Conservation (phyloP, 1,140 invertebrate genomes). For the Dufourea novaeangliae region DNA sequence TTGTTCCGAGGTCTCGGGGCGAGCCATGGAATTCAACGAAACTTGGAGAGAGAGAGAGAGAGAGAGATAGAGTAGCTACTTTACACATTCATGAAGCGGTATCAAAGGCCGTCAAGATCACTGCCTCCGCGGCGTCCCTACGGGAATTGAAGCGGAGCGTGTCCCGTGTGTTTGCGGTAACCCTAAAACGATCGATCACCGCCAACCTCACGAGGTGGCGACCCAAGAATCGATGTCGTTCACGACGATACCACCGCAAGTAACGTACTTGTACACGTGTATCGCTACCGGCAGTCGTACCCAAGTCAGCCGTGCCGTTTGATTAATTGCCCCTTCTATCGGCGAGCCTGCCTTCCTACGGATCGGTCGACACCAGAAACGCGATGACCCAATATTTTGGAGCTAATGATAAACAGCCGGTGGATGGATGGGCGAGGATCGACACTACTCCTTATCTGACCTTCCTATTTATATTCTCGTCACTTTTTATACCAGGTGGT, state of each 20-base stretch:
- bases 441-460: not conserved
- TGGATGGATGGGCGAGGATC: not conserved
- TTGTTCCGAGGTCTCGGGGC: not conserved
- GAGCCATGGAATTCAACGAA: constrained; percentile 44
- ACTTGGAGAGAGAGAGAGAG: too few species aligned
- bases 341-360: constrained; percentile 66
- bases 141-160: constrained; percentile 71
- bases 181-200: constrained; percentile 79
- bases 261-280: constrained; percentile 60
- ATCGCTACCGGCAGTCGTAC: constrained; percentile 62
- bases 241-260: constrained; percentile 58
- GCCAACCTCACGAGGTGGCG: constrained; percentile 59
- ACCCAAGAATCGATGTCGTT: constrained; percentile 72
- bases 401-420: not conserved
- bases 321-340: constrained; percentile 77
- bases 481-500: too few species aligned
- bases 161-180: constrained; percentile 78
- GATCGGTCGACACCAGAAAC: constrained; percentile 48
- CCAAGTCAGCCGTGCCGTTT: constrained; percentile 59
- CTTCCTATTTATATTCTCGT: too few species aligned
- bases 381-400: constrained; percentile 25
- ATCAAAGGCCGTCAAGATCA: constrained; percentile 77
- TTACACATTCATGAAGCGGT: constrained; percentile 79
- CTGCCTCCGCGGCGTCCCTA: constrained; percentile 58
- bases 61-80: constrained; percentile 68